phyloP scores from a whole-genome alignment of 1,140 invertebrate species.

The Camponotus vicinus region DNA sequence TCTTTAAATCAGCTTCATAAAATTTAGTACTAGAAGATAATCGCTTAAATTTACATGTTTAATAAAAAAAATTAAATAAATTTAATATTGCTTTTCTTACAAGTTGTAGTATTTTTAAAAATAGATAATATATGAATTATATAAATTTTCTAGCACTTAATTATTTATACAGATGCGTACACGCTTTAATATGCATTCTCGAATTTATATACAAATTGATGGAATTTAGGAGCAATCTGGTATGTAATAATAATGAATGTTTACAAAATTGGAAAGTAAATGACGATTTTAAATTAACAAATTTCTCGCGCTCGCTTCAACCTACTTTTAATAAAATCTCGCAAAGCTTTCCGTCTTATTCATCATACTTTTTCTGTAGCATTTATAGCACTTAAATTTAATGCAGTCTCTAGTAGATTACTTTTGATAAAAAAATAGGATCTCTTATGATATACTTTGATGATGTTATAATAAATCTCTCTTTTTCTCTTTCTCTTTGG shows the following conservation, averaged over 20 bases:
- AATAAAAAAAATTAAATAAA: not conserved
- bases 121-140: not conserved
- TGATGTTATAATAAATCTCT: not conserved
- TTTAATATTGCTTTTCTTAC: not conserved
- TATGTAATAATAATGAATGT: not conserved
- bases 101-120: not conserved
- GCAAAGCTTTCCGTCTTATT: constrained; percentile 6
- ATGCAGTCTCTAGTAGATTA: constrained; percentile 30
- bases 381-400: constrained; percentile 28
- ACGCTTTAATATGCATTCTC: too few relatives aligned
- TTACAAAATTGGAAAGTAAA: not conserved
- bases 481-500: not conserved
- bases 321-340: constrained; percentile 5
- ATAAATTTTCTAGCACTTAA: not conserved
- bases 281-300: constrained; percentile 26
- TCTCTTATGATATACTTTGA: not conserved
- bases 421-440: not conserved
- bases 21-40: not conserved
- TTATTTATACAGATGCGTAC: not conserved
- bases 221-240: not conserved
- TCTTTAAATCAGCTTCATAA: not conserved
- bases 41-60: not conserved
- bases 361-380: constrained; percentile 40
- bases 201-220: not conserved
- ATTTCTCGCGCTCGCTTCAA: not conserved